phyloP scores from a whole-genome alignment of 2,113 vertebrate species.

The Epinephelus moara region DNA sequence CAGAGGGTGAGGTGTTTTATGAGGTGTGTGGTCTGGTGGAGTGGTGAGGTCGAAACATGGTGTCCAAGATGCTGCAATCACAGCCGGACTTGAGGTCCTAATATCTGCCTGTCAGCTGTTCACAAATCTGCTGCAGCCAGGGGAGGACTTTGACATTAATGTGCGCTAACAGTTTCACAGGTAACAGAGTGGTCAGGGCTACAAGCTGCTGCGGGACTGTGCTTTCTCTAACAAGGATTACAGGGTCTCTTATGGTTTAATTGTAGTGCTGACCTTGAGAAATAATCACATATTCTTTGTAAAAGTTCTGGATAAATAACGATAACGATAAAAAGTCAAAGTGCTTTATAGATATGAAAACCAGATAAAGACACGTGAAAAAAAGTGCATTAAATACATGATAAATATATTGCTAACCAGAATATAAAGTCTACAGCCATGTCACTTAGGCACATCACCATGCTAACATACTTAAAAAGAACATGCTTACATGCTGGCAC shows the following conservation, averaged over 20 bases:
- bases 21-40: slow-evolving; percentile 1
- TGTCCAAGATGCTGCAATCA: slow-evolving; percentile 10
- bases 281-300: neutral
- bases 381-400: neutral
- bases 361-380: neutral
- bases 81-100: slow-evolving; percentile 11
- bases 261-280: neutral
- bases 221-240: neutral
- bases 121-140: slow-evolving; percentile 17
- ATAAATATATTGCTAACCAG: neutral
- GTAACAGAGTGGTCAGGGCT: neutral
- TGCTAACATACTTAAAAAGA: neutral
- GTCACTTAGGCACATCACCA: no score
- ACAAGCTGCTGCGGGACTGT: neutral
- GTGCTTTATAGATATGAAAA: neutral
- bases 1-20: slow-evolving; percentile 33
- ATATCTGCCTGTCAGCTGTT: slow-evolving; percentile 30
- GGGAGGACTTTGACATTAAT: slow-evolving; percentile 26
- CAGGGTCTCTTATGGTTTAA: neutral
- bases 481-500: neutral
- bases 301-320: no score
- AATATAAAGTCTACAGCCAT: neutral
- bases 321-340: no score
- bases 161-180: slow-evolving; percentile 13
- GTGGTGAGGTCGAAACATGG: slow-evolving; percentile 7